Evolutionary conservation across 2,797 vertebrate species (phyloP).

Genomic region (Poecilia velifera): DNA sequence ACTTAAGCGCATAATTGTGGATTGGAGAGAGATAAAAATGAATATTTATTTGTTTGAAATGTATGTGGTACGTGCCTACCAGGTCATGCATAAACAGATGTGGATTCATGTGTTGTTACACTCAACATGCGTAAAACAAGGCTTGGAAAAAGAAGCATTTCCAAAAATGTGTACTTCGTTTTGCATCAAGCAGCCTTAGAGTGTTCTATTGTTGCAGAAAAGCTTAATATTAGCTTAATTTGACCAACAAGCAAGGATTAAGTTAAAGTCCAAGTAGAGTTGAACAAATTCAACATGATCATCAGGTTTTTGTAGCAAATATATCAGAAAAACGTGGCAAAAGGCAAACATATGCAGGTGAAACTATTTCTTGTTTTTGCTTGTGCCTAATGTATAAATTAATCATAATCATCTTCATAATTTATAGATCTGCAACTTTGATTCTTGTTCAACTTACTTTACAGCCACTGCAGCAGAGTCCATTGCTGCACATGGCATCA

Average conservation of each 20-base stretch:
- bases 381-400: background rate
- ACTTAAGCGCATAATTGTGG: background rate
- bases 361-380: background rate
- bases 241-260: background rate
- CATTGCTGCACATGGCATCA: slow-evolving; percentile 95
- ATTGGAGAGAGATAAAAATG: background rate
- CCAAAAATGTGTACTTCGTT: background rate
- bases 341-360: background rate
- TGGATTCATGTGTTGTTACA: background rate
- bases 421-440: background rate
- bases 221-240: background rate
- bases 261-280: background rate
- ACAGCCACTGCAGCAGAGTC: slow-evolving; percentile 92
- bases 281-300: background rate
- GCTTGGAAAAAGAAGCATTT: background rate
- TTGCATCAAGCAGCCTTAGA: background rate
- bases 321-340: background rate
- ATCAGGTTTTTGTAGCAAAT: background rate
- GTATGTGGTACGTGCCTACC: background rate
- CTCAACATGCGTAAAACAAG: background rate
- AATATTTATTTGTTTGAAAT: background rate
- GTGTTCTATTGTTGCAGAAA: background rate
- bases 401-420: background rate
- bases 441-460: slow-evolving; percentile 76
- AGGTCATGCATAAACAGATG: background rate